Base-by-base conservation (phyloP, 2,888 invertebrate species). In the Salpingus planirostris region DNA sequence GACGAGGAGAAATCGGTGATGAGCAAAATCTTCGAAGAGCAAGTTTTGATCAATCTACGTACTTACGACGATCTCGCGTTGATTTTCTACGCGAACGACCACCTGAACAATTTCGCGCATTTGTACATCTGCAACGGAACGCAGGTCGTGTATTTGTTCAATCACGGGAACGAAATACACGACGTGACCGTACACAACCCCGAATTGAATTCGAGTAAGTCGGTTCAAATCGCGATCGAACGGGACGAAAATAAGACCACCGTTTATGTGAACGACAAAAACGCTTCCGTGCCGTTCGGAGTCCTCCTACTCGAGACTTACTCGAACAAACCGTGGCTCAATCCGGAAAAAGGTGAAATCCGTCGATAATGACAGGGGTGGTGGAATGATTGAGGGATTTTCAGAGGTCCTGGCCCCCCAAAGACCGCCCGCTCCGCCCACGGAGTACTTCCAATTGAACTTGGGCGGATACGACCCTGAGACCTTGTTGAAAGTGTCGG, bases 41-140 rank as follows among this genome's bases (percentile, higher is more conserved):
- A 83, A 50, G 77, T 93, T 33, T 69, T 91, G n/a, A 76, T 93
- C 58, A 93, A 91, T 64, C 69, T 95, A 38, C 72, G 93, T 48
- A 93, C 93, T 0, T 89, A 89, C 57, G 86, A 86, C 50, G 71
- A 74, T 21, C 76, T 83, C 44, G 80, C 89, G 0, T 64, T 93
- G 48, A 79, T 93, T 11, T 67, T 93, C 4, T 93, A 93, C 56
- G 88, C 90, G 15, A 89, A 92, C 57, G 93, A 95, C 62, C 84
- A 92, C 60, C 69, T 88, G 36, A 92, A 92, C 59, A 95, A 95
- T 63, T 93, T 93, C 60, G 80, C 91, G 29, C 92, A 92, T 62
- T 65, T 92, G 14, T 88, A 86, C 62, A 78, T 91, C 39, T 77
- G 81, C 43, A 80, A 80, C 39, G 82, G 83, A 8, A 80, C 80